A percentile compares a stretch with the other conserved stretches of the same genome.
Evolutionary conservation across 2,797 vertebrate species (phyloP).

Genomic region (Urosaurus nigricauda): DNA sequence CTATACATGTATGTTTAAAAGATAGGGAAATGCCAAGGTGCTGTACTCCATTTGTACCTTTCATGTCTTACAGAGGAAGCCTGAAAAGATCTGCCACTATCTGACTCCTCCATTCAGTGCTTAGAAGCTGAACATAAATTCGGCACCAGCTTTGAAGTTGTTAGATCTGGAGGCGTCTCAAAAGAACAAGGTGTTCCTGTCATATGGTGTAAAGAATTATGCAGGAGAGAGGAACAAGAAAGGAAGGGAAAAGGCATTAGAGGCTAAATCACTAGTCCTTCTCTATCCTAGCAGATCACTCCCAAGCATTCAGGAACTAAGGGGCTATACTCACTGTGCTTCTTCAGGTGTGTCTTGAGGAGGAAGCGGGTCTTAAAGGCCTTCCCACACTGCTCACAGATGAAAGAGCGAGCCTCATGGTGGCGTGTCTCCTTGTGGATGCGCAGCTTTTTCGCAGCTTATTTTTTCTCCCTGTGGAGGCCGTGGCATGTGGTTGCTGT

Average conservation of each 20-base stretch:
- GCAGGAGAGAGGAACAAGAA: constrained; percentile 23
- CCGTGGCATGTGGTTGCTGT: too few species aligned
- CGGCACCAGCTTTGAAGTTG: constrained; percentile 67
- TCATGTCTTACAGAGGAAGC: constrained; percentile 70
- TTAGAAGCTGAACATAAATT: constrained; percentile 70
- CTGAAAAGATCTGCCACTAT: constrained; percentile 50
- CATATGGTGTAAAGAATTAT: background rate
- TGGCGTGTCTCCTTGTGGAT: constrained; percentile 92
- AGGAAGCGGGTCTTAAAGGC: constrained; percentile 96
- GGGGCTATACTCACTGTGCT: constrained; percentile 93
- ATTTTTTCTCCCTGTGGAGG: too few species aligned
- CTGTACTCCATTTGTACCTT: constrained; percentile 66
- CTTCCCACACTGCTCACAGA: constrained; percentile 98
- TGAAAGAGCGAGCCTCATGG: constrained; percentile 88
- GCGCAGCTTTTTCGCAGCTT: too few species aligned
- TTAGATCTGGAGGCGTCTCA: constrained; percentile 37
- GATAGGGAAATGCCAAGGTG: constrained; percentile 61
- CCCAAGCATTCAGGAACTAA: background rate
- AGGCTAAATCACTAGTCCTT: background rate
- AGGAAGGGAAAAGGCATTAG: background rate
- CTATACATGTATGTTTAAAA: constrained; percentile 62
- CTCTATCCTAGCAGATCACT: background rate
- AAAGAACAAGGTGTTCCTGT: constrained; percentile 63
- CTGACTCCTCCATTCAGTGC: constrained; percentile 57
- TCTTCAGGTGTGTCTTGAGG: constrained; percentile 94